Conservation (phyloP, 1,140 invertebrate genomes). For the Ooceraea biroi region DNA sequence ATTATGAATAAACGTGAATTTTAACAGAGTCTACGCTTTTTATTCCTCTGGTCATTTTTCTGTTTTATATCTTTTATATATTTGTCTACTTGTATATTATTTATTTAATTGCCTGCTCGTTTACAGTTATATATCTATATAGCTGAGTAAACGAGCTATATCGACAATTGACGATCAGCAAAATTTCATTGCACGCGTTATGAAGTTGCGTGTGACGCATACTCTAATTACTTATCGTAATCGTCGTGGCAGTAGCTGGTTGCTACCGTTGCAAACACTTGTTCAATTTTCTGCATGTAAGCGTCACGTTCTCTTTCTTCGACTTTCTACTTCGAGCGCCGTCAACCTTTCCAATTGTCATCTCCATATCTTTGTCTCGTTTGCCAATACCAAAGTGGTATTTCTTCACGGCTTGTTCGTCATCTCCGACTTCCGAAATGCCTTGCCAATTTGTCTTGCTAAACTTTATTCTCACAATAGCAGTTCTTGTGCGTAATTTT, state of each 20-base stretch:
- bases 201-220: not conserved
- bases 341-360: slow-evolving; percentile 58
- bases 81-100: not conserved
- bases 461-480: not conserved
- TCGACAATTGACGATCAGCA: not conserved
- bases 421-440: not conserved
- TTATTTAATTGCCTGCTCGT: slow-evolving; percentile 3
- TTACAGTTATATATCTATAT: not conserved
- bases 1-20: not conserved
- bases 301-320: slow-evolving; percentile 72
- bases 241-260: slow-evolving; percentile 22
- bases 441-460: not conserved
- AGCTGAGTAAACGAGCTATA: not conserved
- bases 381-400: slow-evolving; percentile 1
- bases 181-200: slow-evolving; percentile 26
- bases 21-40: not conserved
- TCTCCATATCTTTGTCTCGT: slow-evolving; percentile 32
- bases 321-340: slow-evolving; percentile 67
- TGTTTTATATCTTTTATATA: not conserved
- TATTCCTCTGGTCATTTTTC: not conserved
- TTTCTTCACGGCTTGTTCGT: not conserved
- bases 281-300: slow-evolving; percentile 63
- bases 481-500: not conserved
- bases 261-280: slow-evolving; percentile 9
- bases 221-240: slow-evolving; percentile 52